A percentile compares a stretch with the other conserved stretches of the same genome.
These are phyloP conservation scores for Notolepis coatsorum DNA, from an alignment of 2,797 vertebrate species.

Conservation along the genomic window DNA sequence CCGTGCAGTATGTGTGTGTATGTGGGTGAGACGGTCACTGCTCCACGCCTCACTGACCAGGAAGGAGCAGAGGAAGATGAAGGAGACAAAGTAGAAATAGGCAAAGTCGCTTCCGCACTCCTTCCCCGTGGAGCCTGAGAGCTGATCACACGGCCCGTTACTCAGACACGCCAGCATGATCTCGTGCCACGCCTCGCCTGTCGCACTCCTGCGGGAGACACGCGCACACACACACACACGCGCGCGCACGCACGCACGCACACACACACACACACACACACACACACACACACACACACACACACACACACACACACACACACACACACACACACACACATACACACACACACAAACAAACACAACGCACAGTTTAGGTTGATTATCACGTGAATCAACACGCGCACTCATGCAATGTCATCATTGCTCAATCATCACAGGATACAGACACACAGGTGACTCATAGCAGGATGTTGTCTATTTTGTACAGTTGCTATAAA, in stretches of 20 bases:
- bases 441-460: not conserved
- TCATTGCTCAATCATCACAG: not conserved
- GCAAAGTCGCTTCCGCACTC: conserved; percentile 98
- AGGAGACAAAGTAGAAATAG: conserved; percentile 98
- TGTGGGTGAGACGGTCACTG: too few relatives aligned
- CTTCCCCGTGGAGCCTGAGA: conserved; percentile 80
- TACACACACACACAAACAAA: not conserved
- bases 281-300: not conserved
- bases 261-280: not conserved
- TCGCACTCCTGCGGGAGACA: conserved; percentile 88
- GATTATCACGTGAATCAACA: too few relatives aligned
- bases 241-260: not conserved
- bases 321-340: not conserved
- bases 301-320: not conserved
- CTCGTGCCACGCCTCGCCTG: conserved; percentile 97
- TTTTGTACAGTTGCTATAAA: too few relatives aligned
- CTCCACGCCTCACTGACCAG: conserved; percentile 94
- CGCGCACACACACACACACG: conserved; percentile 13
- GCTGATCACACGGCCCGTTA: conserved; percentile 84
- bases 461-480: too few relatives aligned
- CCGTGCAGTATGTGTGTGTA: too few relatives aligned
- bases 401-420: too few relatives aligned
- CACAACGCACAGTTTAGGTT: not conserved
- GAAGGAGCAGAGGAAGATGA: conserved; percentile 99
- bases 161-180: conserved; percentile 96